A percentile compares a stretch with the other conserved stretches of the same genome.
Conservation (phyloP, 1,140 invertebrate species). For the Pteromalus puparum region DNA sequence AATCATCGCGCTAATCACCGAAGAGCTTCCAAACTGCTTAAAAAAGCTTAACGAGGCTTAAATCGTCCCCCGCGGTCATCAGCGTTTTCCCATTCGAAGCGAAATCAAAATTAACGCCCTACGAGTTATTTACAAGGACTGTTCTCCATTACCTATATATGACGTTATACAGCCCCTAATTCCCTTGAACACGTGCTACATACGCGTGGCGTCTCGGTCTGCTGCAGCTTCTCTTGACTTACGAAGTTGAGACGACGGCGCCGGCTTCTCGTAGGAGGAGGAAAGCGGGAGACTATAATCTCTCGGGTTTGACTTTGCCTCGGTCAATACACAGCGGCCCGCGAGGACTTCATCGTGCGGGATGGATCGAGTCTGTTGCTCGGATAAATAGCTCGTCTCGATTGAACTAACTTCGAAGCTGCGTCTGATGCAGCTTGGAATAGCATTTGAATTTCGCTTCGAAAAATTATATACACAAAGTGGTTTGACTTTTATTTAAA, state of each 20-base stretch:
- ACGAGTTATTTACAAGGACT: background rate
- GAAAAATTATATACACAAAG: background rate
- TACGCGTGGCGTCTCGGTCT: background rate
- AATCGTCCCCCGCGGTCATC: background rate
- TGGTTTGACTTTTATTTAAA: no score
- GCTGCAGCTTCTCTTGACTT: background rate
- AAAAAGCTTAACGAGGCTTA: background rate
- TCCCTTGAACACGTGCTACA: background rate
- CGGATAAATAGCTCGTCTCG: background rate
- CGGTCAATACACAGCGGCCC: conserved; percentile 17
- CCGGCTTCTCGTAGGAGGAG: background rate
- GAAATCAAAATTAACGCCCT: background rate
- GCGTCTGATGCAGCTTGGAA: background rate
- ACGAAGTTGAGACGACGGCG: background rate
- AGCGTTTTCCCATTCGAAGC: background rate
- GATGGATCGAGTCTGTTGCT: background rate
- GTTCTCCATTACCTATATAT: background rate
- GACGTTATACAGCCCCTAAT: conserved; percentile 2
- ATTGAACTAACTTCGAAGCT: background rate
- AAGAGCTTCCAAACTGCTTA: background rate
- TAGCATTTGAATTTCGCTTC: background rate
- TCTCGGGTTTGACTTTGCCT: conserved; percentile 40
- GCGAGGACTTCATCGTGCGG: background rate
- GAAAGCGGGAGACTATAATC: conserved; percentile 10
- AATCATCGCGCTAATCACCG: no score